A percentile compares a stretch with the other conserved stretches of the same genome.
These are phyloP conservation scores for Idaea aversata DNA, from an alignment of 2,888 invertebrate genomes.

Conservation along the genomic window DNA sequence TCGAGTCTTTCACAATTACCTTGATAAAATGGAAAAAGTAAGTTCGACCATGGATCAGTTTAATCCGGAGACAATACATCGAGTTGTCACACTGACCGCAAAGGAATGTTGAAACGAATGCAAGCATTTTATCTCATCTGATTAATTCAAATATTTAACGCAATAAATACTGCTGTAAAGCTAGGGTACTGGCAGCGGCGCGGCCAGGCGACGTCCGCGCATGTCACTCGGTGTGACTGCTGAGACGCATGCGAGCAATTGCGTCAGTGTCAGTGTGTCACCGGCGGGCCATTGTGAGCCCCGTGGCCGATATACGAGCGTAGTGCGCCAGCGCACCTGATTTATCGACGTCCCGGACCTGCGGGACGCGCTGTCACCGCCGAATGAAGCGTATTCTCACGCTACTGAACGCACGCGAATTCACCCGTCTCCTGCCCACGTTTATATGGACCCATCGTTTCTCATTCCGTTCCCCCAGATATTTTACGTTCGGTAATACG, in stretches of 20 bases:
- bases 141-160: conserved; percentile 80
- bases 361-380: conserved; percentile 64
- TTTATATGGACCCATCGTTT: conserved; percentile 78
- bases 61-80: conserved; percentile 75
- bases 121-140: conserved; percentile 77
- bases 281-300: conserved; percentile 64
- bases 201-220: conserved; percentile 44
- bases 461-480: conserved; percentile 79
- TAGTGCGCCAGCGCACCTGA: conserved; percentile 59
- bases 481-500: conserved; percentile 80
- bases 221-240: conserved; percentile 49
- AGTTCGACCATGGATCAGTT: conserved; percentile 42
- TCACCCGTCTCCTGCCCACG: conserved; percentile 68
- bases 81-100: conserved; percentile 76
- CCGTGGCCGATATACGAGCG: conserved; percentile 61
- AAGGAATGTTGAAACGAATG: conserved; percentile 74
- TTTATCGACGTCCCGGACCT: conserved; percentile 70
- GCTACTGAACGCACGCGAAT: conserved; percentile 79
- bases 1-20: conserved; percentile 23
- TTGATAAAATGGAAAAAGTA: conserved; percentile 18
- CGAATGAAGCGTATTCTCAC: conserved; percentile 79
- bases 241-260: conserved; percentile 69
- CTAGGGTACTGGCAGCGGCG: conserved; percentile 42
- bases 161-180: conserved; percentile 62
- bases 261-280: conserved; percentile 74